Conservation (phyloP, 2,797 vertebrate species). For the Muraenolepis orangiensis region DNA sequence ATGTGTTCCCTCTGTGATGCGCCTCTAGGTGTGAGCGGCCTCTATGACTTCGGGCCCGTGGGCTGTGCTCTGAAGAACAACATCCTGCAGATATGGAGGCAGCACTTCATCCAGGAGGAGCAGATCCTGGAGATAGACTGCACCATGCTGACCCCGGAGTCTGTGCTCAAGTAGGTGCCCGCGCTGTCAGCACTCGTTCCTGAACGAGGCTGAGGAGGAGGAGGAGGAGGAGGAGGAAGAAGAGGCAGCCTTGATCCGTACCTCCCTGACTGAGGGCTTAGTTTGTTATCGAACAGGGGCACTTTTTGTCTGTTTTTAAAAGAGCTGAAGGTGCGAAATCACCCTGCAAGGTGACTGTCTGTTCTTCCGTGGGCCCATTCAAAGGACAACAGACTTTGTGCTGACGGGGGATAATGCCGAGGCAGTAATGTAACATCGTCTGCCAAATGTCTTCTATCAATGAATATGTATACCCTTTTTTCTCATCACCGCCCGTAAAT, state of each 20-base stretch:
- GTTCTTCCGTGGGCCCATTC: not conserved
- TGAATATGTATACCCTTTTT: not conserved
- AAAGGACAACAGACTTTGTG: not conserved
- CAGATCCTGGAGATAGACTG: conserved; percentile 98
- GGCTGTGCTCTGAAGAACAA: conserved; percentile 98
- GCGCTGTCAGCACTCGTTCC: not conserved
- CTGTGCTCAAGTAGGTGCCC: conserved; percentile 86
- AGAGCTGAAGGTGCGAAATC: not conserved
- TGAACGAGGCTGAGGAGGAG: too few relatives aligned
- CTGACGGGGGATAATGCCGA: too few relatives aligned
- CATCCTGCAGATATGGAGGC: conserved; percentile 92
- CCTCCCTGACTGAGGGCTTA: too few relatives aligned
- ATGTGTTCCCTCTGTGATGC: conserved; percentile 27
- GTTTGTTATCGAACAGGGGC: too few relatives aligned
- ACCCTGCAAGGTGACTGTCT: not conserved
- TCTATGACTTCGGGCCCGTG: conserved; percentile 96
- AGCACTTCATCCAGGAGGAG: conserved; percentile 98
- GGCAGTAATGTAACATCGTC: not conserved
- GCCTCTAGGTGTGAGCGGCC: conserved; percentile 89
- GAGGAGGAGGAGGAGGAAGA: too few relatives aligned
- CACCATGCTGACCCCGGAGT: conserved; percentile 95
- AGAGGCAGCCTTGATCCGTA: too few relatives aligned
- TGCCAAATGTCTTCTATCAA: not conserved
- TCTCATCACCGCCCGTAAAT: not conserved
- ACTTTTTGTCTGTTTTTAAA: too few relatives aligned